phyloP scores from a whole-genome alignment of 2,797 vertebrate species.

The Taeniopygia guttata region DNA sequence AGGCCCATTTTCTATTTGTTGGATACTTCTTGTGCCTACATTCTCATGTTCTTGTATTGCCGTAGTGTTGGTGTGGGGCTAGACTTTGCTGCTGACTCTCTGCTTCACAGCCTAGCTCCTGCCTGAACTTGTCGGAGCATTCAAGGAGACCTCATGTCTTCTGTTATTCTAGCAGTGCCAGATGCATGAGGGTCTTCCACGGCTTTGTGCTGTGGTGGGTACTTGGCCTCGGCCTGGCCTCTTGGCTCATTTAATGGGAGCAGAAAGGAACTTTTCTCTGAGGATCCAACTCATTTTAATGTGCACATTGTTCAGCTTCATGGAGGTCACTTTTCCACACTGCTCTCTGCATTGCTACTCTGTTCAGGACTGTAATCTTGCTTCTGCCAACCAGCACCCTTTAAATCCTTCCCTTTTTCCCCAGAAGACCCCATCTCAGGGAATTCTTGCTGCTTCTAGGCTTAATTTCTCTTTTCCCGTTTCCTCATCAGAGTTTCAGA shows the following conservation, averaged over 20 bases:
- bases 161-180: not conserved
- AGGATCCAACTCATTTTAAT: not conserved
- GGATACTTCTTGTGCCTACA: too few relatives aligned
- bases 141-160: not conserved
- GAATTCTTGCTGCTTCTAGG: not conserved
- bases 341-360: not conserved
- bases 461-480: not conserved
- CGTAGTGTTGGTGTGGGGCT: not conserved
- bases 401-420: not conserved
- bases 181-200: not conserved
- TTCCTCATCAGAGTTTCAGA: not conserved
- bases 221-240: rapidly evolving
- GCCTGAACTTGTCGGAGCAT: not conserved
- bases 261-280: not conserved
- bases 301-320: not conserved
- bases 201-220: not conserved
- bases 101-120: not conserved
- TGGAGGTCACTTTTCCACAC: not conserved
- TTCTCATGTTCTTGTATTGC: not conserved
- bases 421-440: not conserved
- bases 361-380: not conserved
- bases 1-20: not conserved
- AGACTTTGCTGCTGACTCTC: not conserved
- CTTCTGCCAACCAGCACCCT: not conserved
- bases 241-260: not conserved